A percentile compares a stretch with the other conserved stretches of the same genome.
These are phyloP conservation scores for Penaeus monodon DNA, from an alignment of 2,888 invertebrate genomes.

Conservation along the genomic window DNA sequence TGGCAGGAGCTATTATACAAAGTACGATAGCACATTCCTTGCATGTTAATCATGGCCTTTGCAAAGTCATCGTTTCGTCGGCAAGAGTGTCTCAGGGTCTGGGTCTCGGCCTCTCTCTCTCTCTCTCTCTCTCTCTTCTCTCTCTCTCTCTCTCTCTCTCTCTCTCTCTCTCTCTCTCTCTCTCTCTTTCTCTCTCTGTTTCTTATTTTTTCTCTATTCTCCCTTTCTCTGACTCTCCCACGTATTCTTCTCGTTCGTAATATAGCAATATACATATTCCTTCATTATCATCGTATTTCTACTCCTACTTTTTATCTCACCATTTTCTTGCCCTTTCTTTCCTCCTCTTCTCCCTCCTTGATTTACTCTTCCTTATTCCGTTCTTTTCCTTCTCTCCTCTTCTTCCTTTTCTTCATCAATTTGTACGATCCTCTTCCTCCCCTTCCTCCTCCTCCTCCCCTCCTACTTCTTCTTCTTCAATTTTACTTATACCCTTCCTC, in stretches of 20 bases:
- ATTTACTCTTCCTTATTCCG: background rate
- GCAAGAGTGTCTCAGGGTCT: slow-evolving; percentile 6
- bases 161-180: background rate
- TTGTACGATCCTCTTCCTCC: too few relatives aligned
- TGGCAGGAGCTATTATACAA: slow-evolving; percentile 39
- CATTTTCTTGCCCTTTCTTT: background rate
- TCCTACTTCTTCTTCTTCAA: too few relatives aligned
- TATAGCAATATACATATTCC: too few relatives aligned
- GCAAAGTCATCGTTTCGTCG: slow-evolving; percentile 27
- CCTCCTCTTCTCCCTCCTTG: background rate
- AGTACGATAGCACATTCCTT: slow-evolving; percentile 23
- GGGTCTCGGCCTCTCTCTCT: background rate
- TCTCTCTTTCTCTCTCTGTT: background rate
- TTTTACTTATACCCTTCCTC: too few relatives aligned
- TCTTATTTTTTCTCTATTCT: background rate
- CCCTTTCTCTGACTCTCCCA: too few relatives aligned
- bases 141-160: slow-evolving; percentile 5
- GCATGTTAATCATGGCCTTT: slow-evolving; percentile 31
- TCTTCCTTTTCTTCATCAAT: too few relatives aligned
- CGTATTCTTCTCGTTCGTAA: too few relatives aligned
- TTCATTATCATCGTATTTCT: background rate
- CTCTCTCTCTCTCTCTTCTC: slow-evolving; percentile 9
- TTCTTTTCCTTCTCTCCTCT: too few relatives aligned
- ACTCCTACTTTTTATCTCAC: background rate
- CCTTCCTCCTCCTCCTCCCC: too few relatives aligned